Conservation (phyloP, 2,113 vertebrate species). For the Telmatochromis sp. region DNA sequence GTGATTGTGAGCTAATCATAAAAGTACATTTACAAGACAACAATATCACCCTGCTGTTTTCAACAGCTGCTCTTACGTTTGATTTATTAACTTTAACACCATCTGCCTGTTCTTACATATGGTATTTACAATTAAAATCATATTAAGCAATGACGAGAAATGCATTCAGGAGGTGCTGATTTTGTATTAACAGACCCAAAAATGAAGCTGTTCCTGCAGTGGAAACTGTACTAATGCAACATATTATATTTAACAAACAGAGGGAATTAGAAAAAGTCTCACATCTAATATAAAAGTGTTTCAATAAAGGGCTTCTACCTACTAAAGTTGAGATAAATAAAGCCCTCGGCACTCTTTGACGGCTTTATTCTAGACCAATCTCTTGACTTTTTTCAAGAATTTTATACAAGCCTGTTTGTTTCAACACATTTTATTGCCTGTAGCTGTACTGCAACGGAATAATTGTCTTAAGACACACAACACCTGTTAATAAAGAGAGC, state of each 20-base stretch:
- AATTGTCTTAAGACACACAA: background rate
- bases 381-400: background rate
- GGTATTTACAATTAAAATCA: background rate
- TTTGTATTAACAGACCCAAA: background rate
- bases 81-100: background rate
- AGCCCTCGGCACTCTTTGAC: background rate
- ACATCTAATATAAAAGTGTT: background rate
- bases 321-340: background rate
- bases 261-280: background rate
- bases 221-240: background rate
- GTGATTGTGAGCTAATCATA: background rate
- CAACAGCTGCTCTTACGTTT: background rate
- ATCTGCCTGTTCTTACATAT: background rate
- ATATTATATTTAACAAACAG: rapidly evolving
- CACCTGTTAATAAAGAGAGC: background rate
- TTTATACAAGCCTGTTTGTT: background rate
- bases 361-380: background rate
- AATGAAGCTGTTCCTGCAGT: background rate
- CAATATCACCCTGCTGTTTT: background rate
- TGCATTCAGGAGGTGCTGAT: background rate
- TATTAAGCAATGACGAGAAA: background rate
- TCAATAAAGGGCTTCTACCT: background rate
- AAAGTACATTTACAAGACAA: background rate
- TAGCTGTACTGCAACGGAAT: background rate
- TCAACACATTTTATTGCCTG: background rate